These are phyloP conservation scores for Phymatocera aterrima DNA, from an alignment of 2,888 invertebrate species.

Conservation along the genomic window DNA sequence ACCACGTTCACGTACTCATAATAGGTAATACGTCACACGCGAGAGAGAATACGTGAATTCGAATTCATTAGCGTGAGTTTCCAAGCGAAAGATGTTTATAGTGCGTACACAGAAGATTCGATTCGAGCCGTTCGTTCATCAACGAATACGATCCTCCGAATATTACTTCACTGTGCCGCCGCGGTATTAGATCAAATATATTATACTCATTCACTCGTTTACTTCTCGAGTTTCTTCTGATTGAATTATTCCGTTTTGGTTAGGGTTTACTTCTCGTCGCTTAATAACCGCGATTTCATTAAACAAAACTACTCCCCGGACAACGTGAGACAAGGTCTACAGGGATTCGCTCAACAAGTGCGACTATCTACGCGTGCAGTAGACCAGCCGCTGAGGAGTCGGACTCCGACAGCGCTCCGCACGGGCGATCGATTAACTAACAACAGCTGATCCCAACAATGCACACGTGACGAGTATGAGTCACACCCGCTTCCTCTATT, in stretches of 20 bases:
- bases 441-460: constrained; percentile 46
- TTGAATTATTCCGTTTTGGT: neutral
- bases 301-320: constrained; percentile 38
- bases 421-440: constrained; percentile 17
- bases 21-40: no score
- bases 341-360: constrained; percentile 46
- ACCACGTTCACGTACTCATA: no score
- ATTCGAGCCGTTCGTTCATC: no score
- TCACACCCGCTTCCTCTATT: constrained; percentile 16
- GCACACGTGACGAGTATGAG: constrained; percentile 41
- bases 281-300: neutral
- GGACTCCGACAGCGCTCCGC: constrained; percentile 17
- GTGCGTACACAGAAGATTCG: no score
- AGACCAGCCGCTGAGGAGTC: constrained; percentile 33
- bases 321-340: constrained; percentile 41
- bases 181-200: no score
- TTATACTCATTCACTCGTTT: neutral
- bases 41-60: no score
- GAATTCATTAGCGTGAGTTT: no score
- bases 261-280: neutral
- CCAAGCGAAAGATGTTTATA: no score
- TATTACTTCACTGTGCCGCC: no score
- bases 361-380: constrained; percentile 43
- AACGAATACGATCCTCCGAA: no score
- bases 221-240: neutral